Evolutionary conservation across 2,888 invertebrate species (phyloP).

Genomic region (Serripes groenlandicus): DNA sequence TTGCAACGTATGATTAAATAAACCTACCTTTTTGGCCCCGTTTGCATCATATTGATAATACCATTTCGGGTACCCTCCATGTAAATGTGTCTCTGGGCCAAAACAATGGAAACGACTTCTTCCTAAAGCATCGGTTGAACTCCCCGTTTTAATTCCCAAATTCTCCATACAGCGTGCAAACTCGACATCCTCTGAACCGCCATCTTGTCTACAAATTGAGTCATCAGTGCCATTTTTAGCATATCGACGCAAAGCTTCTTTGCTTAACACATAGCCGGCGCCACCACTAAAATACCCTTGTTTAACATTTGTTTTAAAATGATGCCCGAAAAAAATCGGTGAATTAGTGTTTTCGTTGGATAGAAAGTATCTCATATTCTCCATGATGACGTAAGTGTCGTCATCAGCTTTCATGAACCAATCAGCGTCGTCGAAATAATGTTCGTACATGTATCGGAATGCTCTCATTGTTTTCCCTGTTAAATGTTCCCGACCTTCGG

Average conservation of each 20-base stretch:
- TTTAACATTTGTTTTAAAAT: constrained; percentile 80
- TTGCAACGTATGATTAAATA: too few species aligned
- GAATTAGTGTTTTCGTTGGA: constrained; percentile 89
- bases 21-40: constrained; percentile 78
- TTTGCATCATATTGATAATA: constrained; percentile 81
- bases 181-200: constrained; percentile 83
- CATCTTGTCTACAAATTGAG: constrained; percentile 74
- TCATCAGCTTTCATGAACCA: constrained; percentile 99
- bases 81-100: constrained; percentile 78
- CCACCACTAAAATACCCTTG: constrained; percentile 87
- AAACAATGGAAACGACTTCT: constrained; percentile 84
- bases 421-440: constrained; percentile 94
- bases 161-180: constrained; percentile 83
- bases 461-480: constrained; percentile 99
- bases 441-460: constrained; percentile 94
- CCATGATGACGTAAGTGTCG: constrained; percentile 98
- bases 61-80: constrained; percentile 82
- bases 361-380: constrained; percentile 94
- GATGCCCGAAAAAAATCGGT: constrained; percentile 92
- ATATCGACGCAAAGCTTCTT: constrained; percentile 92
- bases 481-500: constrained; percentile 95
- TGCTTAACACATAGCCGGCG: constrained; percentile 95
- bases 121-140: constrained; percentile 79
- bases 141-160: constrained; percentile 80
- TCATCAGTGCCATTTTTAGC: constrained; percentile 88